phyloP scores from a whole-genome alignment of 92 coral and sea anemone genomes.

The Porites divaricata region DNA sequence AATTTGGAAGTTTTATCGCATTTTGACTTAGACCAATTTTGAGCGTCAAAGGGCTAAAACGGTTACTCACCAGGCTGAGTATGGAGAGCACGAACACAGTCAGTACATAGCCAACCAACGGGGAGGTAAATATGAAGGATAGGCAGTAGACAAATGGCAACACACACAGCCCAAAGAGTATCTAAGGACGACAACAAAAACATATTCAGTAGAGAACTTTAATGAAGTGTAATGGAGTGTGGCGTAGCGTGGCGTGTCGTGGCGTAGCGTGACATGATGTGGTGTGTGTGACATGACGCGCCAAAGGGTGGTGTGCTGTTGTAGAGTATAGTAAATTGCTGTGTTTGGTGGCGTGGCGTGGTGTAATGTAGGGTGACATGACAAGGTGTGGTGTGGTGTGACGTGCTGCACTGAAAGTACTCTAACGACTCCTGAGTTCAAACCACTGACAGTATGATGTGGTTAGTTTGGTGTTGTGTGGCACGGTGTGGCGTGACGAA shows the following conservation, averaged over 20 bases:
- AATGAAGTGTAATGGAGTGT: neutral
- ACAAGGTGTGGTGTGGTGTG: neutral
- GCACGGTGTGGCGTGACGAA: neutral
- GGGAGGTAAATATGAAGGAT: constrained; percentile 87
- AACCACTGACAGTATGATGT: no score
- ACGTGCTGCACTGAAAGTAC: neutral
- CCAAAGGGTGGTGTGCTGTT: neutral
- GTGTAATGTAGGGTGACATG: neutral
- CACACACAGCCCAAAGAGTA: constrained; percentile 93
- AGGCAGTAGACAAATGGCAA: constrained; percentile 88
- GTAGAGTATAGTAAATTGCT: neutral
- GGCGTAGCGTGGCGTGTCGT: neutral
- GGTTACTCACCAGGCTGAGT: constrained; percentile 82
- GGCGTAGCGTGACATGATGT: neutral
- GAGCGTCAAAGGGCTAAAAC: no score
- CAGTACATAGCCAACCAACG: constrained; percentile 87
- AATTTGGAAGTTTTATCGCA: no score
- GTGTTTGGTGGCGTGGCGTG: neutral
- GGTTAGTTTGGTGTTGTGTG: neutral
- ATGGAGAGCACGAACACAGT: constrained; percentile 87
- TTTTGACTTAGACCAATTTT: no score
- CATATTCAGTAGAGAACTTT: neutral
- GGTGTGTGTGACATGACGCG: neutral
- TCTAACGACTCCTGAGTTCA: no score
- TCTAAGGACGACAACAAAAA: constrained; percentile 44